Percentiles rank a stretch among this genome's conserved stretches.
Conservation (phyloP, 2,797 vertebrate species). For the Rhincodon typus region DNA sequence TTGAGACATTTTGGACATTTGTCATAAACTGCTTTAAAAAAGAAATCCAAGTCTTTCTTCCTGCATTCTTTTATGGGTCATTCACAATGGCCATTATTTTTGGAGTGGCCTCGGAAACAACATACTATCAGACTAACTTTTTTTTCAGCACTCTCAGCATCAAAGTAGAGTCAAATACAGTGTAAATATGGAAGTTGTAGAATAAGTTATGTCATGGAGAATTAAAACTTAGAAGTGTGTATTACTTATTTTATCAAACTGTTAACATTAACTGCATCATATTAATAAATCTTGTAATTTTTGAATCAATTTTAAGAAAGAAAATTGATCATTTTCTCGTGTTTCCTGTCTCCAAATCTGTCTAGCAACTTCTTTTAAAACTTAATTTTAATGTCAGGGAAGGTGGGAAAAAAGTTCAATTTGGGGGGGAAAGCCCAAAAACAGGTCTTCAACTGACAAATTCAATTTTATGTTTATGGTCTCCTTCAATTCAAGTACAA, state of each 20-base stretch:
- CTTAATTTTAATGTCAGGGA: background rate
- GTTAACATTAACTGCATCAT: background rate
- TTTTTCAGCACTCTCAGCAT: background rate
- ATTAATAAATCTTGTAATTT: background rate
- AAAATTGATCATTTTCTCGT: background rate
- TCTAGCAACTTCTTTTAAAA: background rate
- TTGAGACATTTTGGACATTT: background rate
- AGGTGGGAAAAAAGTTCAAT: background rate
- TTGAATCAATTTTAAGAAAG: background rate
- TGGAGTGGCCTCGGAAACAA: background rate
- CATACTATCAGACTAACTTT: background rate
- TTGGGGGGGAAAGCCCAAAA: background rate
- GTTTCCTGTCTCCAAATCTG: background rate
- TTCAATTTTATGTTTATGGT: background rate
- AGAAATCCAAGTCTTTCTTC: background rate
- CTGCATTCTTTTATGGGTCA: background rate
- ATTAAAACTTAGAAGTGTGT: background rate
- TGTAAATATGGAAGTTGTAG: background rate
- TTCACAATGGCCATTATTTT: background rate
- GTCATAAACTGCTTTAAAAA: background rate
- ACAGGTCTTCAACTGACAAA: too few relatives aligned
- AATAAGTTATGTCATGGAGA: background rate
- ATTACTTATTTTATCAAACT: background rate
- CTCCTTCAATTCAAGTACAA: background rate
- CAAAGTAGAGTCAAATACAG: background rate